Base-by-base conservation (phyloP, 2,113 vertebrate genomes). In the Gobio gobio region DNA sequence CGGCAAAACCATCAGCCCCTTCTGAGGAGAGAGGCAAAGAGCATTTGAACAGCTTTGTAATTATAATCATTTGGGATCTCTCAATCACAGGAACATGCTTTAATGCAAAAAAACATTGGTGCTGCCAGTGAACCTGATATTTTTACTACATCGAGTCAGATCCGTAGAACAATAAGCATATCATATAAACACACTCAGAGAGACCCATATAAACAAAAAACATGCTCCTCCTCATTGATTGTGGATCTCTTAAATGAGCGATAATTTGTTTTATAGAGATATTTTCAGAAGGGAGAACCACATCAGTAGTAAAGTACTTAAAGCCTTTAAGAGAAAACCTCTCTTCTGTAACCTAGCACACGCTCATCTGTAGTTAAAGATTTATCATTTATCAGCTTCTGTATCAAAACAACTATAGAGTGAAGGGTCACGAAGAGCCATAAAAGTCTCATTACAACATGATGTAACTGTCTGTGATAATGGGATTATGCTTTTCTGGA, bases 271-370 rank as follows among this genome's bases (percentile, higher is more conserved):
- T 49, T 63, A 24, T 63, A 80, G 59, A 49, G 61, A 66, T 81
- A 51, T 66, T 68, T 72, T 72, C 49, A 72, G 22, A 16, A 78
- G 49, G 64, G 33, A 58, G 33, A 83, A 54, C 59, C 68, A 78
- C 47, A 78, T 56, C 22, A 85, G 73, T 54, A 29, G 3, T 64
- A 47, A 85, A 77, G 63, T 78, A 51, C 59, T 56, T 70, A 16
- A 64, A 68, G 43, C 24, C 63, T 70, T 82, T 70, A 26, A 72
- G 81, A 49, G 29, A 73, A 56, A 73, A 43, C 26, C 47, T 58
- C 66, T 83, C 49, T 1, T 83, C 66, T 72, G 81, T 83, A 72
- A 22, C 81, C 81, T 56, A 83, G 81, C 81, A 72, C 33, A 54
- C 13, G 2, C 49, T 43, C 76, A 24, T 13, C 64, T 40, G 14